These are phyloP conservation scores for Siderastrea radians DNA, from an alignment of 92 coral and sea anemone genomes.

Conservation along the genomic window DNA sequence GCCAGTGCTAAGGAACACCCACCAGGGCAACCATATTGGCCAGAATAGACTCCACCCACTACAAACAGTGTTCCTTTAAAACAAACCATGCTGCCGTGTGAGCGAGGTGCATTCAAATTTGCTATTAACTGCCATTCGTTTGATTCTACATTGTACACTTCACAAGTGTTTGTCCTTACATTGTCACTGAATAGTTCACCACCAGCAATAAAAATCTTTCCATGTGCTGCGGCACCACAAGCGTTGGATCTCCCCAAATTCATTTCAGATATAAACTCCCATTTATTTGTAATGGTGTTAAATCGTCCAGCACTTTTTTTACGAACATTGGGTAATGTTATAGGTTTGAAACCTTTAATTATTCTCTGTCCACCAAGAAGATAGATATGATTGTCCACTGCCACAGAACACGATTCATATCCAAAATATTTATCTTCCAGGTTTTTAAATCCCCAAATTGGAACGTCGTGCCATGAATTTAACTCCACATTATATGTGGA, in stretches of 20 bases:
- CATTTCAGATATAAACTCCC: neutral
- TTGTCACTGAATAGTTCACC: neutral
- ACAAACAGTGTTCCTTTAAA: neutral
- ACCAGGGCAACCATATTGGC: neutral
- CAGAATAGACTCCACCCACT: neutral
- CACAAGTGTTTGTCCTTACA: neutral
- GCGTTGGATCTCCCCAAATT: neutral
- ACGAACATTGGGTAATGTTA: neutral
- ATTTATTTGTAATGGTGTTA: neutral
- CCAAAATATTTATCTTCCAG: neutral
- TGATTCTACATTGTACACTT: neutral
- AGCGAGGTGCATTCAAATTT: neutral
- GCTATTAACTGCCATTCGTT: no score
- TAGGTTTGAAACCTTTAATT: no score
- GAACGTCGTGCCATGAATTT: neutral
- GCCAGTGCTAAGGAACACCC: neutral
- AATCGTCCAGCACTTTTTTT: neutral
- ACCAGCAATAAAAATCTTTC: neutral
- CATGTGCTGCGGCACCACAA: neutral
- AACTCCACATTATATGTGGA: neutral
- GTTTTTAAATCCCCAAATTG: neutral
- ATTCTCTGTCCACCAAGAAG: neutral
- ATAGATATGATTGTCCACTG: neutral
- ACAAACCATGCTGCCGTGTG: neutral
- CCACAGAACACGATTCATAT: neutral